Evolutionary conservation across 2,797 vertebrate genomes (phyloP), one percentile per base, ranked within the genome.

Genomic region (Euphonia xanthogaster): DNA sequence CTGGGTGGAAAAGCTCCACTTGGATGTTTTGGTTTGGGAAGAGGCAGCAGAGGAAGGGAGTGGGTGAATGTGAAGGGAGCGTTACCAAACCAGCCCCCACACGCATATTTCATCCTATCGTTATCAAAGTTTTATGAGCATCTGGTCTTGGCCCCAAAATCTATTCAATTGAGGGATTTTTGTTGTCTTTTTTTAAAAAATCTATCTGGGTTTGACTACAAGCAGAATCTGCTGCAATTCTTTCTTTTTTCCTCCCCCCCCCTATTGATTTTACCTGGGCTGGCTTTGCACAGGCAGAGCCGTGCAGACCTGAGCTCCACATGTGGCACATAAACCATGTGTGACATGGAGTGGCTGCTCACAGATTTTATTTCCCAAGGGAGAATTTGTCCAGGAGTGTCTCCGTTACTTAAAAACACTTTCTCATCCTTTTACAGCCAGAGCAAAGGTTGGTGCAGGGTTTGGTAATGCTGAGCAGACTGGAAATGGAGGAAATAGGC

Each of bases 111-210:
- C 75, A 87, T 91, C 55, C 68, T n/a, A 66, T 27, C 14, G 0
- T 84, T 97, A 80, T 80, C 92, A 66, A 93, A 95, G 80, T 91
- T 94, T 91, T 96, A 77, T 91, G 94, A 95, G 94, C 93, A 97
- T 91, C 92, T 97, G 95, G 54, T 94, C 92, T 96, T 95, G 84
- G 89, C 86, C 92, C 81, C 84, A 91, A 75, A 96, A 94, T 96
- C 75, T 87, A 87, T 86, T 91, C 54, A 83, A 31, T 31, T 74
- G 68, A 70, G 50, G 24, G 16, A 39, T 54, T 90, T 90, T 9
- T 88, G 14, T 88, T 40, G 45, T 30, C 42, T 88, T 88, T 10
- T 87, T 89, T 14, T 39, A 3, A 15, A 3, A 15, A 44, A 33
- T 53, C 14, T 16, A 53, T 74, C 70, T 25, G 50, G 42, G 53